These are phyloP conservation scores for Dryobota labecula DNA, from an alignment of 2,888 invertebrate species.

Conservation along the genomic window DNA sequence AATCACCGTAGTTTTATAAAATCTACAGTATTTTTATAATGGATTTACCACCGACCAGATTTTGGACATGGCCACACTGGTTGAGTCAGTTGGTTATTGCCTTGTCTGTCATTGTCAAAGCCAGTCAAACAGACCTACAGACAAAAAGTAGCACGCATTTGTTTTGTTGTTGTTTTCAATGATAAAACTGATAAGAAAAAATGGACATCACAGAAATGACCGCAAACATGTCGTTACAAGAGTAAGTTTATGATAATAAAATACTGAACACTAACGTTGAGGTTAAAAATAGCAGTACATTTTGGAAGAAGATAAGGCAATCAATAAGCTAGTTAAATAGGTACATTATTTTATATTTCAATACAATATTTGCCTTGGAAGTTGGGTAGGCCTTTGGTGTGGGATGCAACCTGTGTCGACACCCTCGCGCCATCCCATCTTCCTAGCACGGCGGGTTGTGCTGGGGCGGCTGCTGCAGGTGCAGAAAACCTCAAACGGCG, in stretches of 20 bases:
- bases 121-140: neutral
- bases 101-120: neutral
- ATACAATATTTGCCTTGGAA: too few relatives aligned
- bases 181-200: conserved; percentile 26
- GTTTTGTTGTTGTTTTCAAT: conserved; percentile 39
- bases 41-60: too few relatives aligned
- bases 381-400: too few relatives aligned
- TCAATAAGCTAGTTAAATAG: neutral
- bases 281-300: neutral
- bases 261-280: neutral
- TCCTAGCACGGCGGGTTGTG: too few relatives aligned
- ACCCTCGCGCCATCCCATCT: too few relatives aligned
- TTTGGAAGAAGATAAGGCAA: neutral
- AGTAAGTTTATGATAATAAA: conserved; percentile 38
- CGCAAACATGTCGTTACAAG: conserved; percentile 50
- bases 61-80: too few relatives aligned
- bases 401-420: too few relatives aligned
- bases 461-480: too few relatives aligned
- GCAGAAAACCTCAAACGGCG: too few relatives aligned
- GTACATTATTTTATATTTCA: neutral
- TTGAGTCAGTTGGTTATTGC: too few relatives aligned
- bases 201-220: conserved; percentile 55
- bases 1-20: too few relatives aligned
- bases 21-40: too few relatives aligned
- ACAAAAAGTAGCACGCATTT: neutral